These are phyloP conservation scores for Lagocephalus sceleratus DNA, from an alignment of 2,797 vertebrate genomes.

Conservation along the genomic window DNA sequence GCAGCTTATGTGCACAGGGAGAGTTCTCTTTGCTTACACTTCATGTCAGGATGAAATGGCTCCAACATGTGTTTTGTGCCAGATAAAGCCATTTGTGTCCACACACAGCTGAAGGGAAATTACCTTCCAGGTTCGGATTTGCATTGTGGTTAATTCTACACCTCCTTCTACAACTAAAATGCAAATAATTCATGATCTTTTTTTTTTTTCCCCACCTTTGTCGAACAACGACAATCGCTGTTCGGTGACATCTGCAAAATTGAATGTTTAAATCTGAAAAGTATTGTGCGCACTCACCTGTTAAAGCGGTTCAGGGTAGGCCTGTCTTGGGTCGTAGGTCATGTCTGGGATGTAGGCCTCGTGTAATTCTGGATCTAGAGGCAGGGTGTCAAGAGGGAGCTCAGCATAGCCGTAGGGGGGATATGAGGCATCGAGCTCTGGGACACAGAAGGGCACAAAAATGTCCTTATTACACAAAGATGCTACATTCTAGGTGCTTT, in stretches of 20 bases:
- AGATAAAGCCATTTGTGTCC: too few relatives aligned
- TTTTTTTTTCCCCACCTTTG: too few relatives aligned
- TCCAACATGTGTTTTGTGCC: too few relatives aligned
- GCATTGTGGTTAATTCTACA: too few relatives aligned
- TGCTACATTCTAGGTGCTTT: not conserved
- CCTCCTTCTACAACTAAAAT: too few relatives aligned
- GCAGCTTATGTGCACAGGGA: too few relatives aligned
- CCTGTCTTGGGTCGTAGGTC: slow-evolving; percentile 70
- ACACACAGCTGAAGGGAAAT: too few relatives aligned
- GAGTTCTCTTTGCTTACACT: too few relatives aligned
- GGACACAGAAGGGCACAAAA: slow-evolving; percentile 9
- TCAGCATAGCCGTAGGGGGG: slow-evolving; percentile 69
- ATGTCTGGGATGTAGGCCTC: slow-evolving; percentile 71
- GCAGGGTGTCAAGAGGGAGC: slow-evolving; percentile 63
- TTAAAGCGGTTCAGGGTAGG: slow-evolving; percentile 75
- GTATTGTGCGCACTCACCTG: slow-evolving; percentile 34
- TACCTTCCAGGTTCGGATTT: too few relatives aligned
- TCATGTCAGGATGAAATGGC: too few relatives aligned
- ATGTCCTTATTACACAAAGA: not conserved
- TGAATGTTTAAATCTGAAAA: not conserved
- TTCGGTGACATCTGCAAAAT: not conserved
- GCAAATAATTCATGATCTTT: too few relatives aligned
- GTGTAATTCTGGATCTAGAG: slow-evolving; percentile 67
- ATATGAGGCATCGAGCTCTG: slow-evolving; percentile 68
- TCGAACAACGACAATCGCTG: not conserved